Base-by-base conservation (phyloP, 2,888 invertebrate species). In the Ashinkailepas kermadecensis region DNA sequence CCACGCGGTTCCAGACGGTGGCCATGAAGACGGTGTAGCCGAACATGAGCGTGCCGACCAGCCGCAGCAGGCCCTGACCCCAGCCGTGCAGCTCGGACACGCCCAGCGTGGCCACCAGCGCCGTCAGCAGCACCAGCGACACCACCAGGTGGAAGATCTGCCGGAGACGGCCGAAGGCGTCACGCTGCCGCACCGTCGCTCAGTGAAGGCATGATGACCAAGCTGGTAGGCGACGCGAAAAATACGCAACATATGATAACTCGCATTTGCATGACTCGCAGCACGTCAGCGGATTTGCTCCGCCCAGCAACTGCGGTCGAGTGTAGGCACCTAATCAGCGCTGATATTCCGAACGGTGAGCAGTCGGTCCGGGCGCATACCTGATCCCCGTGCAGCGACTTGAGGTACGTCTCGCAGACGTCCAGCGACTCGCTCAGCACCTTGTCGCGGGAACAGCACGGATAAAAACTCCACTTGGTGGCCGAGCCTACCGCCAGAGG, bases 1-100 rank as follows among this genome's bases (percentile, higher is more conserved):
- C 95, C 84, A 94, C 93, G 84, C 90, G 90, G 87, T 94, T 93
- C 95, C 95, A 95, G 84, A 95, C 86, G 0, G 93, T 90, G 62
- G 92, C 93, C 95, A 94, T 94, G 84, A 94, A 90, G 25, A 93
- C 84, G 83, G 90, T 91, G 86, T 93, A 95, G 7, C 81, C 83
- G 74, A 85, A 81, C 21, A 82, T 15, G 25, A 84, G 56, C 13
- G 84, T 82, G 74, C 81, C 18, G 64, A 81, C 12, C n/a, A 82
- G 80, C 25, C 82, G 39, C 58, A 81, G 82, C 56, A 82, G 58
- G n/a, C 74, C 74, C 74, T 74, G 74, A 3, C 10, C 54, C 74
- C 74, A 74, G 54, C 74, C 74, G 56, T 74, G 74, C 74, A 74
- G 74, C 21, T 21, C 74, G 21, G 74, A 56, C 56, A 54, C 54